Evolutionary conservation across 2,888 invertebrate genomes (phyloP).

Genomic region (Thera obeliscata): DNA sequence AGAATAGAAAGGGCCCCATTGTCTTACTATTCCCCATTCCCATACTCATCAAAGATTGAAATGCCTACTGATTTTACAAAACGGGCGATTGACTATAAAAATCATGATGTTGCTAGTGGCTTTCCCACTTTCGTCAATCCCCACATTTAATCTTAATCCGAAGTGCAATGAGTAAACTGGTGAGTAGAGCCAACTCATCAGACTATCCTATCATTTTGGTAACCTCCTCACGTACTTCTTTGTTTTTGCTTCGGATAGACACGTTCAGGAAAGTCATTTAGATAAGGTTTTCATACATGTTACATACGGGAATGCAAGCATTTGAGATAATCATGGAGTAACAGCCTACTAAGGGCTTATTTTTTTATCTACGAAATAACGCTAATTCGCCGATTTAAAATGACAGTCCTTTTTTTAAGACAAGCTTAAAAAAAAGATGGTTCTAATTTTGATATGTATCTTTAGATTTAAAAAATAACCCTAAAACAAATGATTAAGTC

Average conservation of each 20-base stretch:
- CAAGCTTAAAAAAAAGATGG: too few species aligned
- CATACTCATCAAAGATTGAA: neutral
- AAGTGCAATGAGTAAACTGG: slow-evolving; percentile 23
- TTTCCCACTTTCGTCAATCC: neutral
- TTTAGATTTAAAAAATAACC: too few species aligned
- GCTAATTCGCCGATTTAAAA: too few species aligned
- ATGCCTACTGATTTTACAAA: neutral
- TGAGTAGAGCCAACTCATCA: slow-evolving; percentile 22
- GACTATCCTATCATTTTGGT: slow-evolving; percentile 11
- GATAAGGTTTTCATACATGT: slow-evolving; percentile 35
- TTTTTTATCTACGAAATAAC: too few species aligned
- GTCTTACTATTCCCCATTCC: neutral
- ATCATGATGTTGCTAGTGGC: neutral
- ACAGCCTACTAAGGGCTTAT: neutral
- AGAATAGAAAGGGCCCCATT: neutral
- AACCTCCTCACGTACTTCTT: slow-evolving; percentile 41
- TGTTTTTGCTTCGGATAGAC: slow-evolving; percentile 42
- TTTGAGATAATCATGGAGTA: slow-evolving; percentile 16
- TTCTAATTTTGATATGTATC: too few species aligned
- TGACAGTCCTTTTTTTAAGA: too few species aligned
- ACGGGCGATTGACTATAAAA: neutral
- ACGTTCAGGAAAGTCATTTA: slow-evolving; percentile 41
- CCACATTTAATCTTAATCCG: slow-evolving; percentile 15
- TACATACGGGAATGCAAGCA: slow-evolving; percentile 17
- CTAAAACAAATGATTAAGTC: too few species aligned